These are phyloP conservation scores for Deroplatys truncata DNA, from an alignment of 2,888 invertebrate species.

Conservation along the genomic window DNA sequence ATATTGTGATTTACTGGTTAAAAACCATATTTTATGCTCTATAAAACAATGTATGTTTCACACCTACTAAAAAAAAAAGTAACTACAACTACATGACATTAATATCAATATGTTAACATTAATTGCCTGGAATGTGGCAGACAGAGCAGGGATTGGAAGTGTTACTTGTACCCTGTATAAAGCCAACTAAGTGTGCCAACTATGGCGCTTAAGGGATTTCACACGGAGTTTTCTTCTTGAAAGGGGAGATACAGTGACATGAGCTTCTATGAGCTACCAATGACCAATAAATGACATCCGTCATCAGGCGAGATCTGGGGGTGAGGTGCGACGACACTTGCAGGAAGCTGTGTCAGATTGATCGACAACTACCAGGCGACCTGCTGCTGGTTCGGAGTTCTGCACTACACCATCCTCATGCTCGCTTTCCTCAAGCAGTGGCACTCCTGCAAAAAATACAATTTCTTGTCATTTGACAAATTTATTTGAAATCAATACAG, in stretches of 20 bases:
- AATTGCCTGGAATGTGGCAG: not conserved
- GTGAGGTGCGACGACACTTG: conserved; percentile 41
- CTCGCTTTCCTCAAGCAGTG: conserved; percentile 46
- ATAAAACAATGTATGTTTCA: not conserved
- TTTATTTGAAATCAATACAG: no score
- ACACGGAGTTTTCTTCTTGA: not conserved
- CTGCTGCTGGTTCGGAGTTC: not conserved
- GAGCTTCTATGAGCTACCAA: not conserved
- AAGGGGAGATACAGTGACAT: not conserved
- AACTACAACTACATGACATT: not conserved
- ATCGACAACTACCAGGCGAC: conserved; percentile 16
- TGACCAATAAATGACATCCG: not conserved
- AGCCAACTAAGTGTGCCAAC: not conserved
- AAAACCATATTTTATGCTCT: not conserved
- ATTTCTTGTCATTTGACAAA: not conserved
- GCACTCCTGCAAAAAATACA: conserved; percentile 40
- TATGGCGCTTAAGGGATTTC: not conserved
- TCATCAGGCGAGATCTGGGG: conserved; percentile 37
- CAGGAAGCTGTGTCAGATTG: conserved; percentile 41
- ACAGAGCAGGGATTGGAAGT: not conserved
- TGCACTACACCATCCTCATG: conserved; percentile 39
- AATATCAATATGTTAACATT: not conserved
- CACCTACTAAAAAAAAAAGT: not conserved
- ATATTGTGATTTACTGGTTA: not conserved
- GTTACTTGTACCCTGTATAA: not conserved